phyloP scores from a whole-genome alignment of 2,113 vertebrate species.

The Odontophorus gujanensis region DNA sequence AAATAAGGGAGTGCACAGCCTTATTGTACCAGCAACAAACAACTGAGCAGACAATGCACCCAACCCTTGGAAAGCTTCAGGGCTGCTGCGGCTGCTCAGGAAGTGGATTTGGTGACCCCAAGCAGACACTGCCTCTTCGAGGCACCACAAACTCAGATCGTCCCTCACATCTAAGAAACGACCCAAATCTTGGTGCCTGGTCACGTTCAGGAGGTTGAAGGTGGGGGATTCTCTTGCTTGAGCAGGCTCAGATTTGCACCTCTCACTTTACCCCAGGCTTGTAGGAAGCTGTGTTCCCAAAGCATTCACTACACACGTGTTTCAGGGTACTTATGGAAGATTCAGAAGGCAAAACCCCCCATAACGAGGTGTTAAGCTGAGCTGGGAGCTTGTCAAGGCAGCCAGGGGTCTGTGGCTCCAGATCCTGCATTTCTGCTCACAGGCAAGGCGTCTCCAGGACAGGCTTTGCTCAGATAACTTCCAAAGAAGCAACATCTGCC shows the following conservation, averaged over 20 bases:
- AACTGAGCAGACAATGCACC: accelerated
- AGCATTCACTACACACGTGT: neutral
- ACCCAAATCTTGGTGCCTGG: neutral
- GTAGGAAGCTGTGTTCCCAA: neutral
- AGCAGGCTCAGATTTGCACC: neutral
- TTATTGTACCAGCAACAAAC: neutral
- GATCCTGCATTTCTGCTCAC: neutral
- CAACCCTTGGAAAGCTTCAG: accelerated
- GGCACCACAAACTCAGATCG: neutral
- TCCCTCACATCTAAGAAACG: neutral
- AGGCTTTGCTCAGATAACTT: neutral
- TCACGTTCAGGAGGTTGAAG: neutral
- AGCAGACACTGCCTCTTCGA: neutral
- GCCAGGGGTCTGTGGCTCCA: neutral
- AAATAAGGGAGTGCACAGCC: neutral
- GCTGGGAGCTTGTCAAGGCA: accelerated
- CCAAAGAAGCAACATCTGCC: neutral
- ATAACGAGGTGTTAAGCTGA: neutral
- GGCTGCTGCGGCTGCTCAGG: neutral
- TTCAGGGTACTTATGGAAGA: neutral
- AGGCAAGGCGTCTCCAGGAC: neutral
- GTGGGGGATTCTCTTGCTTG: neutral
- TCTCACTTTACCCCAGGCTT: neutral
- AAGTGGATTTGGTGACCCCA: neutral
- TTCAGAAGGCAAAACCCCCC: neutral